A percentile compares a stretch with the other conserved stretches of the same genome.
These are phyloP conservation scores for Agrilus planipennis DNA, from an alignment of 1,140 invertebrate genomes.

Conservation along the genomic window DNA sequence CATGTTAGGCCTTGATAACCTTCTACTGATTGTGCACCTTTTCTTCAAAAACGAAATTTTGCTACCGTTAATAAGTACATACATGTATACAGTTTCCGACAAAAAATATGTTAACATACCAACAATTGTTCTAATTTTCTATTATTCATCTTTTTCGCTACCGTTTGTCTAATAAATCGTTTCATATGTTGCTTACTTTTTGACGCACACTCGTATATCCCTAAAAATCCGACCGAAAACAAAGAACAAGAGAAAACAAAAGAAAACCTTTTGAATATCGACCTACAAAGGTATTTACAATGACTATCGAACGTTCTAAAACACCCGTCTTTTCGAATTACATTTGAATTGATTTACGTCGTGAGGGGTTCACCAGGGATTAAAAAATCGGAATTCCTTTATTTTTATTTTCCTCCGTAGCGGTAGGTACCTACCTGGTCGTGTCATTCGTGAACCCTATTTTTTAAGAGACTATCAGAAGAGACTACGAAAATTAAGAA, in stretches of 20 bases:
- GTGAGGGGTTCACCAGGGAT: too few species aligned
- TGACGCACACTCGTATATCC: background rate
- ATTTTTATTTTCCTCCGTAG: too few species aligned
- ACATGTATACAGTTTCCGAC: slow-evolving; percentile 1
- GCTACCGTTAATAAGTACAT: background rate
- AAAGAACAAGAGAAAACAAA: background rate
- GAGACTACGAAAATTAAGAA: too few species aligned
- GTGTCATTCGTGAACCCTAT: too few species aligned
- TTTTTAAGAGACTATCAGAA: too few species aligned
- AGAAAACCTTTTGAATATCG: background rate
- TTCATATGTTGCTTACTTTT: background rate
- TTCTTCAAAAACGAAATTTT: slow-evolving; percentile 10
- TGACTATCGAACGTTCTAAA: background rate
- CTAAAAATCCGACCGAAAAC: background rate
- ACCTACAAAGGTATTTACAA: background rate
- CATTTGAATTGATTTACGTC: too few species aligned
- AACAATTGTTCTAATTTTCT: slow-evolving; percentile 4
- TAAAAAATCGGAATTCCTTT: too few species aligned
- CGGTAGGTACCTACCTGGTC: too few species aligned
- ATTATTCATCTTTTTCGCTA: slow-evolving; percentile 6
- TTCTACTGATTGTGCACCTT: slow-evolving; percentile 32
- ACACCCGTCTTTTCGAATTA: background rate
- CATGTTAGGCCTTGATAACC: slow-evolving; percentile 22
- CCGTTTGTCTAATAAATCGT: background rate
- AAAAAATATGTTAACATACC: slow-evolving; percentile 5